phyloP scores from a whole-genome alignment of 2,888 invertebrate species.

The Eupithecia tripunctaria region DNA sequence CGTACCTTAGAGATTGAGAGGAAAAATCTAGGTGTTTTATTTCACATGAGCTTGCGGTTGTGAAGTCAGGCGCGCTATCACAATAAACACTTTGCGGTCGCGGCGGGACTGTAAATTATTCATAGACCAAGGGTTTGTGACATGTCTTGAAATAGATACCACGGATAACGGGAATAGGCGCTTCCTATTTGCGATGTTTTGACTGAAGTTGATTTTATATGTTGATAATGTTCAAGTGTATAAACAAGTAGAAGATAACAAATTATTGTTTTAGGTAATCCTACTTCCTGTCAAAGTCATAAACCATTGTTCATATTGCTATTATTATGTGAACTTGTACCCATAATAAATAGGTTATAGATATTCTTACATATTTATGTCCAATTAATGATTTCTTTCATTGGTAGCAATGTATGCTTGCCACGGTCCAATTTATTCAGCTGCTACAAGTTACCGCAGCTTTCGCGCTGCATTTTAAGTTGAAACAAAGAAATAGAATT shows the following conservation, averaged over 20 bases:
- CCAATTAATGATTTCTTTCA: neutral
- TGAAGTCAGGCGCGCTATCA: slow-evolving; percentile 73
- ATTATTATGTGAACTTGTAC: neutral
- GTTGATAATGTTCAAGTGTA: neutral
- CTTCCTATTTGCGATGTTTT: slow-evolving; percentile 10
- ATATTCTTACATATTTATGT: neutral
- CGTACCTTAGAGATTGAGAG: slow-evolving; percentile 72
- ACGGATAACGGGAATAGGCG: slow-evolving; percentile 49
- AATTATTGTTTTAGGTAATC: neutral
- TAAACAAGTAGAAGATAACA: neutral
- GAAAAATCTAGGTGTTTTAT: slow-evolving; percentile 82
- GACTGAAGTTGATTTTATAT: slow-evolving; percentile 9
- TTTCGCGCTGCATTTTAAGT: slow-evolving; percentile 42
- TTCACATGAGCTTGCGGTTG: slow-evolving; percentile 75
- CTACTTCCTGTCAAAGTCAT: neutral
- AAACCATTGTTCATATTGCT: neutral
- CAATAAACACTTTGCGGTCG: slow-evolving; percentile 78
- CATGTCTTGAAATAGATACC: slow-evolving; percentile 65
- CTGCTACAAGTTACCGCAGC: slow-evolving; percentile 34
- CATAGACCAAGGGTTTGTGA: slow-evolving; percentile 70
- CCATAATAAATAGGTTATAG: neutral
- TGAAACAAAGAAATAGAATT: slow-evolving; percentile 50
- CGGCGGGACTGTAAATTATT: slow-evolving; percentile 72
- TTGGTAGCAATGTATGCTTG: neutral
- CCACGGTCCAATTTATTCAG: slow-evolving; percentile 23